Conservation (phyloP, 2,113 vertebrate species). For the Pungitius pungitius region DNA sequence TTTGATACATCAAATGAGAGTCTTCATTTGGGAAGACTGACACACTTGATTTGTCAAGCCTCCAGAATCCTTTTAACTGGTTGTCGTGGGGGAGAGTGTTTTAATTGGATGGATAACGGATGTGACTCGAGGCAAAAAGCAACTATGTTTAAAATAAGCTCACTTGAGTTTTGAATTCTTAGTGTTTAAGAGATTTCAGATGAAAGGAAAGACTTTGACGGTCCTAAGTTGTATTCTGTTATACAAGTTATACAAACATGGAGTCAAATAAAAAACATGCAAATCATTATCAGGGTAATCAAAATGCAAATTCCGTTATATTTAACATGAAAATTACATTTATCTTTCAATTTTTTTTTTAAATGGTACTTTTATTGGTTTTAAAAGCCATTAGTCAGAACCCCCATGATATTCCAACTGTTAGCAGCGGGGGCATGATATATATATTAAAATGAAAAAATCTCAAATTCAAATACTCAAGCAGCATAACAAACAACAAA, state of each 20-base stretch:
- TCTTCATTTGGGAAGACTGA: constrained; percentile 43
- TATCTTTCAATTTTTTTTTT: too few species aligned
- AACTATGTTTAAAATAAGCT: constrained; percentile 31
- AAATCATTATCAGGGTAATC: not conserved
- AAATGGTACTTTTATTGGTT: not conserved
- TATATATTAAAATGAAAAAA: not conserved
- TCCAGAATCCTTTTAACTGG: constrained; percentile 54
- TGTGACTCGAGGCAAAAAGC: constrained; percentile 44
- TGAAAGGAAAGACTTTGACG: constrained; percentile 28
- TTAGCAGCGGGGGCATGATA: constrained; percentile 18
- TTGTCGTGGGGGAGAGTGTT: constrained; percentile 60
- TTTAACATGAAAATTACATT: not conserved
- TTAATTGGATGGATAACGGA: constrained; percentile 62
- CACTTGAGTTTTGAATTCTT: constrained; percentile 32
- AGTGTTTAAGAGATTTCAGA: constrained; percentile 12
- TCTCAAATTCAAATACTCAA: too few species aligned
- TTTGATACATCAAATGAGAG: constrained; percentile 20
- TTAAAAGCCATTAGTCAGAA: constrained; percentile 19
- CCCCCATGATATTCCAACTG: constrained; percentile 8
- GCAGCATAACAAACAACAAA: not conserved
- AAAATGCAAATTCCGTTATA: not conserved
- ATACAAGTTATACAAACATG: not conserved
- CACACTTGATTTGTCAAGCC: constrained; percentile 47
- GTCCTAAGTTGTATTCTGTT: constrained; percentile 4
- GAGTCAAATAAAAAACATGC: constrained; percentile 1